Conservation (phyloP, 2,113 vertebrate genomes). For the Calypte anna region DNA sequence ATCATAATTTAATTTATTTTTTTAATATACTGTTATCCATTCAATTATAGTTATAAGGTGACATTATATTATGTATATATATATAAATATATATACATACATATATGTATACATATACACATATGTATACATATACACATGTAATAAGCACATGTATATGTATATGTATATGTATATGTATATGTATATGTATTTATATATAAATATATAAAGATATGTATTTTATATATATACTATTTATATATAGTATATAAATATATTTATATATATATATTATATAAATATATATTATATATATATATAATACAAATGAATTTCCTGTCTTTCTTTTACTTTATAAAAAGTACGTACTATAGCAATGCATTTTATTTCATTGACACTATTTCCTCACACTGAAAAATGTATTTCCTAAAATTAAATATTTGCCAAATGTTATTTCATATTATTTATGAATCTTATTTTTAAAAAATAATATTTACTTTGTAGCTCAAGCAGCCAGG, state of each 20-base stretch:
- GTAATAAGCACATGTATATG: too few species aligned
- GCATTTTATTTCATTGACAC: neutral
- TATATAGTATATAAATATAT: too few species aligned
- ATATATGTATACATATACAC: too few species aligned
- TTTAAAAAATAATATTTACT: accelerated
- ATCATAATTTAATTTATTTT: accelerated
- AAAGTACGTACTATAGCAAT: neutral
- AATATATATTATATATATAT: too few species aligned
- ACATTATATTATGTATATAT: too few species aligned
- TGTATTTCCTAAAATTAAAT: neutral
- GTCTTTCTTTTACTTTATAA: neutral
- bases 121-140: too few species aligned
- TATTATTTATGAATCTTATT: neutral
- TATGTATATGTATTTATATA: too few species aligned
- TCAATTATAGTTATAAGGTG: neutral
- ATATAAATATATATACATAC: too few species aligned
- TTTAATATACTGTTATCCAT: neutral
- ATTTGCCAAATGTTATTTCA: accelerated
- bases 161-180: too few species aligned
- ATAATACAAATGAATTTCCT: accelerated
- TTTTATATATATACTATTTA: too few species aligned
- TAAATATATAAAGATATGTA: too few species aligned
- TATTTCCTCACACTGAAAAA: neutral
- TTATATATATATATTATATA: too few species aligned
- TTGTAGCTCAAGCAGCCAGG: neutral